Evolutionary conservation across 2,888 invertebrate genomes (phyloP), one percentile per base, ranked within the genome.

Genomic region (Therioaphis trifolii): DNA sequence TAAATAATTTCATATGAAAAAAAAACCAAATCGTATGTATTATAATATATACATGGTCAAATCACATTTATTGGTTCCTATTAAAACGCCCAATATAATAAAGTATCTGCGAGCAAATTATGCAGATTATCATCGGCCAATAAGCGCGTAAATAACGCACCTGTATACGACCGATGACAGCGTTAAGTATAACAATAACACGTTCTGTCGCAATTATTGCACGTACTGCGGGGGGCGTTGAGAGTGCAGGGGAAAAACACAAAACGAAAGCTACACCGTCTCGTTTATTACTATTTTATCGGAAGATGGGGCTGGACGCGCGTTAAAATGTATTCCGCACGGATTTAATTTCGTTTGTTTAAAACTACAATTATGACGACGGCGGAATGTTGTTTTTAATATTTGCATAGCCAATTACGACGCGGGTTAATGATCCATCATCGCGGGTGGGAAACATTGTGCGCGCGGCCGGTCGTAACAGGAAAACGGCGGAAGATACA

Each of bases 351-450:
- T n/a, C 21, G 35, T 40, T 63, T 18, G 61, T 61, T 61, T 61
- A 15, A 61, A 61, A 61, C 55, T 55, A 74, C 24, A 74, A 74
- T 74, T 74, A 74, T 55, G 52, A 74, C 55, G 52, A 9, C 52
- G 52, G 27, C 55, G 74, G 55, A 55, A 55, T 29, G 52, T 74
- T 74, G 29, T 74, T 74, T 74, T 74, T 74, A 74, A 55, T 74
- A 55, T 74, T 29, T 15, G 52, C 35, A 55, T 35, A 55, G 74
- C 74, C 74, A 74, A 74, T 74, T 74, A 74, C 74, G 21, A 24
- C 55, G 74, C 35, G 74, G 74, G 74, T 74, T 74, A 74, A 74
- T 74, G 55, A 74, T 74, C 74, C 74, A 55, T 74, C 74, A 74
- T 74, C 74, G 61, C 74, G 55, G 74, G 74, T 55, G 74, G 49